Evolutionary conservation across 2,888 invertebrate genomes (phyloP), one percentile per base, ranked within the genome.

Genomic region (Torymus auratus): DNA sequence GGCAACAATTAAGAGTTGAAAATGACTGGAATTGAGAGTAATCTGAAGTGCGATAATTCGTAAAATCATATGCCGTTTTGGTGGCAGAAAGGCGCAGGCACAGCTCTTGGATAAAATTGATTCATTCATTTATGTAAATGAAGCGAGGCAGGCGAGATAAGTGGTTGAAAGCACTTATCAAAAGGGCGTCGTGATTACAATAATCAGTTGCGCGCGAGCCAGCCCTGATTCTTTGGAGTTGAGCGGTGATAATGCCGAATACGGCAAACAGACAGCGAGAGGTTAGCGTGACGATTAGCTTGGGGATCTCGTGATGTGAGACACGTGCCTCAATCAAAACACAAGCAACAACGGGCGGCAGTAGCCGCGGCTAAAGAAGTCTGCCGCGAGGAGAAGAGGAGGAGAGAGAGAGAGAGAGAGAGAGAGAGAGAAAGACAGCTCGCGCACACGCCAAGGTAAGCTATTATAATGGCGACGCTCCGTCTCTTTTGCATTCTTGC

Each of bases 391-490:
- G 83, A 83, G n/a, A n/a, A n/a, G n/a, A n/a, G n/a, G n/a, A n/a
- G n/a, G n/a, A 85, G 84, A 84, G 83, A 83, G 85, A 83, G 85
- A 83, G 85, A 85, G 85, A 85, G 87, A 86, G 86, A 85, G 84
- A 84, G 83, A 83, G 85, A 83, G 85, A 83, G 85, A 85, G 85
- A 85, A 87, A 86, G 86, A 86, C 87, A 85, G 85, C 86, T 87
- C 85, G 88, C 88, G 41, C 41, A 41, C 41, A 88, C 87, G 86
- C 86, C 86, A 87, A 88, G 88, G 84, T 87, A 65, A 67, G 20
- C 87, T 86, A 88, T 88, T 88, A 88, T 87, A 86, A 88, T 86
- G 86, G 83, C 86, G 84, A 84, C 84, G 85, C 83, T 87, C 84
- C 83, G 85, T 85, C 85, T 87, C 83, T 83, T 81, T 84, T 83